Evolutionary conservation across 2,888 invertebrate genomes (phyloP).

Genomic region (Phyllotreta striolata): DNA sequence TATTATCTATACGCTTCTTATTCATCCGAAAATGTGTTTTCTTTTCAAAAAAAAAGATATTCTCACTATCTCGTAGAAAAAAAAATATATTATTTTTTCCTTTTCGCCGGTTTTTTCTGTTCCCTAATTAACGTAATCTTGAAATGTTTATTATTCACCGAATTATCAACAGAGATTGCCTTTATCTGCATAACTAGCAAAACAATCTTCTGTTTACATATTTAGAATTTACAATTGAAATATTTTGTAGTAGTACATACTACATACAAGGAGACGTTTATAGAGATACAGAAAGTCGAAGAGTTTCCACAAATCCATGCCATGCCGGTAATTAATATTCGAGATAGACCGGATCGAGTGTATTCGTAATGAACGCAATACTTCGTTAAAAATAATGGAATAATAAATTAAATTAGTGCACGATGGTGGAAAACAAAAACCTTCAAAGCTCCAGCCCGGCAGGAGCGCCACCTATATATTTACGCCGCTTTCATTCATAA

Average conservation of each 20-base stretch:
- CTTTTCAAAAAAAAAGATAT: no score
- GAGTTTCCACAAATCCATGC: constrained; percentile 2
- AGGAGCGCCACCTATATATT: constrained; percentile 36
- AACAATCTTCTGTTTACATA: no score
- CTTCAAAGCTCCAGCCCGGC: constrained; percentile 21
- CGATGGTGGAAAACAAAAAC: constrained; percentile 36
- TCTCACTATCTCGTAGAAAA: no score
- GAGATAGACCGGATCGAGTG: constrained; percentile 23
- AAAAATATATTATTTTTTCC: no score
- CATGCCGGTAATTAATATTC: constrained; percentile 15
- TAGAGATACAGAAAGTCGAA: neutral
- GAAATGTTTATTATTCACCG: no score
- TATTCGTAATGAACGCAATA: constrained; percentile 25
- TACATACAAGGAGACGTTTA: neutral
- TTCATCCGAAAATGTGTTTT: no score
- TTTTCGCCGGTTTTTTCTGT: no score
- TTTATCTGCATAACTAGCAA: no score
- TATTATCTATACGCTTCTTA: no score
- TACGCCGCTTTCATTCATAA: constrained; percentile 48
- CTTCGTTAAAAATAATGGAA: constrained; percentile 54
- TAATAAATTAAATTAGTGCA: constrained; percentile 56
- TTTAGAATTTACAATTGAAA: no score
- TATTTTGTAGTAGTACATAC: neutral
- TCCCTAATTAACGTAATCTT: no score
- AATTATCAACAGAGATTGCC: no score